Evolutionary conservation across 2,888 invertebrate genomes (phyloP).

Genomic region (Corbicula japonica): DNA sequence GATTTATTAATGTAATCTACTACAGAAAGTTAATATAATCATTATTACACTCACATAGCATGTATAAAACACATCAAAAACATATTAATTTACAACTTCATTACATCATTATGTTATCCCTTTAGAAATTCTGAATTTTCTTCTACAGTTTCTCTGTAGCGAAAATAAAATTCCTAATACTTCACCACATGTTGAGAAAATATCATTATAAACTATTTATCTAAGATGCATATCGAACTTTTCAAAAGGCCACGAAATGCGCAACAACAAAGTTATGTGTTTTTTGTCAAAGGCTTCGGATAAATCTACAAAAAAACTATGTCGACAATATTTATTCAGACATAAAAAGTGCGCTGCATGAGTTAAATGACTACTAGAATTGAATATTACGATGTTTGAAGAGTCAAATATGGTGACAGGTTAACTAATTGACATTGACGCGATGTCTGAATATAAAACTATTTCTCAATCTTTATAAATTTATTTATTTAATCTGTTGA

Average conservation of each 20-base stretch:
- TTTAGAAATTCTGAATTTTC: conserved; percentile 17
- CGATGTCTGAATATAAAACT: neutral
- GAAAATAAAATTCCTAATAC: conserved; percentile 14
- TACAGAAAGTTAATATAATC: no score
- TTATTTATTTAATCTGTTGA: no score
- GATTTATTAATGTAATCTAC: no score
- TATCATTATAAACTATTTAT: conserved; percentile 41
- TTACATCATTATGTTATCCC: neutral
- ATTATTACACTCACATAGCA: no score
- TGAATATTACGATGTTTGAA: conserved; percentile 38
- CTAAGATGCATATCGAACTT: conserved; percentile 22
- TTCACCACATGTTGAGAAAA: conserved; percentile 7
- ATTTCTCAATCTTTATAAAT: no score
- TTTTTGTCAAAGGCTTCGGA: neutral
- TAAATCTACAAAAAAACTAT: conserved; percentile 10
- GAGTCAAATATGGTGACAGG: conserved; percentile 28
- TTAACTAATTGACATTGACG: neutral
- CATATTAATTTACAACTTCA: no score
- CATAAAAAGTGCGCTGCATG: conserved; percentile 34
- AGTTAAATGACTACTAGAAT: conserved; percentile 35
- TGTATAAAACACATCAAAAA: no score
- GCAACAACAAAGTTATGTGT: conserved; percentile 24
- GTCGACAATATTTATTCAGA: conserved; percentile 1
- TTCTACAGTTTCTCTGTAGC: neutral
- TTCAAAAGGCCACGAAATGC: conserved; percentile 7